Evolutionary conservation across 1,140 invertebrate species (phyloP), one percentile per base, ranked within the genome.

Genomic region (Drosophila ercepeae): DNA sequence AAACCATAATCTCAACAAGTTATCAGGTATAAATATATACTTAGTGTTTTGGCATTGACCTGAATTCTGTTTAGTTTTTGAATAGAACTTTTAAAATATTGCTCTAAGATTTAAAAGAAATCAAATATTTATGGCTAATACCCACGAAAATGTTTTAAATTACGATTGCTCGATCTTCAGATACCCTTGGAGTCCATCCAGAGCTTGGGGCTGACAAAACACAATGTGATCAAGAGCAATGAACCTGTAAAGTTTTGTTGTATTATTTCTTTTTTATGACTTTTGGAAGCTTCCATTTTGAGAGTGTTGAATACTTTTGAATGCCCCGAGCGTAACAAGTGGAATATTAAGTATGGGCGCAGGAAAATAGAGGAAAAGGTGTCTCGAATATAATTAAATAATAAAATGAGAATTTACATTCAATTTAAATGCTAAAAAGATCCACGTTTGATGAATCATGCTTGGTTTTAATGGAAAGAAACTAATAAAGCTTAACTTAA

Each of bases 271-370:
- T 58, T 71, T 72, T 60, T 64, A 76, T 58, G 49, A 39, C 72
- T 72, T 61, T 70, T 82, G 48, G 21, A 69, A 46, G 46, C 34
- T 64, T 55, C 58, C 70, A 73, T 73, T 64, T 73, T n/a, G 36
- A 55, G 50, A 63, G 44, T 73, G 27, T 71, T 70, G 48, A 70
- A 60, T 60, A 42, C 39, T 45, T 74, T 83, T 59, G 42, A 72
- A 78, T 75, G 54, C 65, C 32, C 41, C 58, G 4, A 27, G 76
- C 81, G 50, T 55, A 82, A 82, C 78, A 76, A 75, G 57, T 79
- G 61, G 81, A 78, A 75, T 75, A 75, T 84, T 67, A 78, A 75
- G 53, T 60, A 51, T 45, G 34, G 11, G 13, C 21, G 29, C 36
- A 3, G 45, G 23, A 72, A 72, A 72, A 29, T 53, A 54, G 49